Base-by-base conservation (phyloP, 2,888 invertebrate genomes). In the Dusona sp. region DNA sequence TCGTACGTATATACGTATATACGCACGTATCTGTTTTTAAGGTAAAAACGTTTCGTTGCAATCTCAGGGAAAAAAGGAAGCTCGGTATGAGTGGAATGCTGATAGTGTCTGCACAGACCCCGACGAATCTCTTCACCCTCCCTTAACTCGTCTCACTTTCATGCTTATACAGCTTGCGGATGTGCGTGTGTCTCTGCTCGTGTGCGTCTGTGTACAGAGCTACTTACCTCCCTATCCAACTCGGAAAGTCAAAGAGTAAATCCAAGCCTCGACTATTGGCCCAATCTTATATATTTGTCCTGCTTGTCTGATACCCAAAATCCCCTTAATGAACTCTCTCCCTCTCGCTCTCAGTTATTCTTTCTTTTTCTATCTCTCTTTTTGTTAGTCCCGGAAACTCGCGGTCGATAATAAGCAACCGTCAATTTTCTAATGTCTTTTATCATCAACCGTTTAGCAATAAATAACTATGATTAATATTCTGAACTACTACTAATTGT, bases 71-170 rank as follows among this genome's bases (percentile, higher is more conserved):
- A 36, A 22, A 77, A 51, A 48, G 25, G 36, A 65, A 65, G 36
- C 42, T 64, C n/a, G 45, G 73, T 48, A 83, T n/a, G 74, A 81
- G 77, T 77, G 80, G 72, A 77, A 80, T 80, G 79, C 83, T 83
- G 79, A 83, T 77, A 65, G 65, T 72, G 75, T 29, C 70, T 84
- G 45, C 48, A 68, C 65, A 78, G 54, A 33, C 78, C 57, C 48
- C 72, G 67, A 81, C 79, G 79, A 75, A 68, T 82, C 82, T 82
- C 68, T 25, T 67, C 29, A 42, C 48, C 45, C 70, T 74, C n/a
- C 29, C 73, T 61, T 72, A 16, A 19, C 75, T 75, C 75, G 51
- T 74, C 74, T 51, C 74, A 48, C 72, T 81, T 73, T 70, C 54
- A 38, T 67, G 70, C 57, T 70, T 33, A n/a, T n/a, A 61, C 16